Evolutionary conservation across 2,797 vertebrate genomes (phyloP).

Genomic region (Prunella strophiata): DNA sequence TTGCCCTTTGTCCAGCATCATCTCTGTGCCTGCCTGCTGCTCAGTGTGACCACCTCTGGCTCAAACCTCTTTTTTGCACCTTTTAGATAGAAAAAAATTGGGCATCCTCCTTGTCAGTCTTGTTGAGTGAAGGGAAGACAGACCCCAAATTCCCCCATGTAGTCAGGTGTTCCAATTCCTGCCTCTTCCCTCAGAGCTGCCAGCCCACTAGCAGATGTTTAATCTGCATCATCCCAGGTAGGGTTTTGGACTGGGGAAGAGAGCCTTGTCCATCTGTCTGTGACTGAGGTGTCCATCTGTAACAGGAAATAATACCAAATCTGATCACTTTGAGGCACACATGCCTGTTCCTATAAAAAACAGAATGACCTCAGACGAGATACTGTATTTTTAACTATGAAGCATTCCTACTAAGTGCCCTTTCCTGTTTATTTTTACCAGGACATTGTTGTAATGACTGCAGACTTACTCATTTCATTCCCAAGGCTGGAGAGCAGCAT

Average conservation of each 20-base stretch:
- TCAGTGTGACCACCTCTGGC: not conserved
- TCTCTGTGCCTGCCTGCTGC: not conserved
- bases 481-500: conserved; percentile 2
- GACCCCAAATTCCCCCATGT: not conserved
- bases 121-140: not conserved
- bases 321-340: not conserved
- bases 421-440: conserved; percentile 60
- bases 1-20: conserved; percentile 7
- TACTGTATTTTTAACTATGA: conserved; percentile 6
- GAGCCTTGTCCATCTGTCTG: not conserved
- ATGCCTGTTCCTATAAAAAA: conserved; percentile 12
- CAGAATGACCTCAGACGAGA: not conserved
- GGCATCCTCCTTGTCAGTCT: not conserved
- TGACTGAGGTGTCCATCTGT: not conserved
- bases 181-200: not conserved
- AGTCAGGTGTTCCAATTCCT: not conserved
- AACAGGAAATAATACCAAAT: not conserved
- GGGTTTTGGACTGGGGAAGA: not conserved
- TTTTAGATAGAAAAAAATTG: not conserved
- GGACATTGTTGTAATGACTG: conserved; percentile 46
- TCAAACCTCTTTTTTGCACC: not conserved
- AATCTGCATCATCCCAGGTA: not conserved
- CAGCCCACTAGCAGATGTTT: not conserved
- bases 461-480: conserved; percentile 52
- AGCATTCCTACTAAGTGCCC: conserved; percentile 1